Evolutionary conservation across 2,888 invertebrate species (phyloP), one percentile per base, ranked within the genome.

Genomic region (Ennomos fuscantarius): DNA sequence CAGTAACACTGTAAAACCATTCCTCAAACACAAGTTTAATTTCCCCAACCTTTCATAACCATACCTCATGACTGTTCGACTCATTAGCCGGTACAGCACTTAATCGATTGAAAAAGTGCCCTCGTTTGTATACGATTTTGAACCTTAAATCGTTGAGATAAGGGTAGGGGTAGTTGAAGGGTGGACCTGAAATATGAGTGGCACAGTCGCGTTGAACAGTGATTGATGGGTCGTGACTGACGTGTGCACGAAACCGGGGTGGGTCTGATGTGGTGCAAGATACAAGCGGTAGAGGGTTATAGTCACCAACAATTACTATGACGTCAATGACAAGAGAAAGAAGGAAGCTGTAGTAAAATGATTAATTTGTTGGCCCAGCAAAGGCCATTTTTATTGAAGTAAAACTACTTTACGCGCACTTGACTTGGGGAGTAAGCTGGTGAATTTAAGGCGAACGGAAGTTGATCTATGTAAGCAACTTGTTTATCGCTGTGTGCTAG

Each of bases 181-280:
- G 68, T 68, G 66, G 76, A 75, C 77, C 81, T 88, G 87, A 86
- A 89, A 89, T 86, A 87, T 86, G 89, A 89, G 89, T 86, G 81
- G 86, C 80, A 78, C 82, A 85, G 85, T 84, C 85, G 81, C 81
- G 82, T 82, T 75, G 76, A 85, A 82, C 88, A 84, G 86, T 89
- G 89, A 89, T 89, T 89, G 89, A 89, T 89, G 89, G 79, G 84
- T 77, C 81, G 80, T 89, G 89, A 89, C 86, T 88, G 89, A 85
- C 84, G 82, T 80, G 84, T 79, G 80, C 82, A 87, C 87, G 88
- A 78, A 84, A 79, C 79, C 82, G 78, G 87, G 87, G 86, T 81
- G 81, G 74, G 79, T 68, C 67, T 60, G 55, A 62, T 55, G 32
- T 60, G 72, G 78, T 3, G 0, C 36, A 69, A 76, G 68, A 36